phyloP scores from a whole-genome alignment of 92 coral and sea anemone genomes.

The Siderastrea siderea region DNA sequence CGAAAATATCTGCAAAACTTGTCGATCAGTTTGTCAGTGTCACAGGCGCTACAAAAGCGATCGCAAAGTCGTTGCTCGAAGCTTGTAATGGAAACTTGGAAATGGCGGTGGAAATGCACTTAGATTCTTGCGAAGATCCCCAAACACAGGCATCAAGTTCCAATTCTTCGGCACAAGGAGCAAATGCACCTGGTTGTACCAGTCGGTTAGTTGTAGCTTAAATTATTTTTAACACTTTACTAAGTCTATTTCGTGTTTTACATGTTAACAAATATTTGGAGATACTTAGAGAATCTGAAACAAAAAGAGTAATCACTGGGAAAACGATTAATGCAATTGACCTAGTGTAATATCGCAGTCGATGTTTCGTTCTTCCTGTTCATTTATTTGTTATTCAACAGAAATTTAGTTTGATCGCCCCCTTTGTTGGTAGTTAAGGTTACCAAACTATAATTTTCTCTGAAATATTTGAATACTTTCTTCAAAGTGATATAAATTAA shows the following conservation, averaged over 20 bases:
- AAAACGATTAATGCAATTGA: conserved; percentile 5
- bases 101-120: conserved; percentile 98
- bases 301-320: neutral
- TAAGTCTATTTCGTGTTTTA: neutral
- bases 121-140: conserved; percentile 84
- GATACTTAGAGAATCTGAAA: neutral
- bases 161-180: conserved; percentile 29
- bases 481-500: too few relatives aligned
- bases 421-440: neutral
- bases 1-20: conserved; percentile 71
- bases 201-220: conserved; percentile 27
- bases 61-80: conserved; percentile 85
- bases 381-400: neutral
- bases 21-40: conserved; percentile 90
- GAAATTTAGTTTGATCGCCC: neutral
- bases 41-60: conserved; percentile 86
- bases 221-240: neutral
- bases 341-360: neutral
- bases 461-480: neutral
- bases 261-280: neutral
- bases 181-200: conserved; percentile 30
- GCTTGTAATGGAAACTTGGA: conserved; percentile 98
- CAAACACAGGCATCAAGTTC: conserved; percentile 36
- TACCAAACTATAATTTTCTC: neutral
- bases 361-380: neutral